Conservation (phyloP, 2,797 vertebrate genomes). For the Salmo trutta region DNA sequence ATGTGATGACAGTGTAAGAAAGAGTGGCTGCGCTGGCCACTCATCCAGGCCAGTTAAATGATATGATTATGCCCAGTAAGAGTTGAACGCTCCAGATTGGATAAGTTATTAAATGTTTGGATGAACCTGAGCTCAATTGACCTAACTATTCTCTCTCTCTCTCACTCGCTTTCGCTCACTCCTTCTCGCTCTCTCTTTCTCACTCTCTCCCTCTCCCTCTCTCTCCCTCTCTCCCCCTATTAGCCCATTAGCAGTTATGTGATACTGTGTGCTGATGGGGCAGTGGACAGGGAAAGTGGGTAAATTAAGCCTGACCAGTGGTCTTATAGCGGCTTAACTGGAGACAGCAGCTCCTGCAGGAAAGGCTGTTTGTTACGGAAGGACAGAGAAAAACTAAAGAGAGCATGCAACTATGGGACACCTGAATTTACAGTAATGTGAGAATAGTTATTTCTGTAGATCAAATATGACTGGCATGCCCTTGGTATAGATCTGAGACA, state of each 20-base stretch:
- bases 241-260: constrained; percentile 77
- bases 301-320: constrained; percentile 77
- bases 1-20: constrained; percentile 72
- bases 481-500: constrained; percentile 39
- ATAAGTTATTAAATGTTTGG: constrained; percentile 82
- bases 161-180: background rate
- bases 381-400: constrained; percentile 44
- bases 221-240: constrained; percentile 51
- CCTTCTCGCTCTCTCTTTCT: background rate
- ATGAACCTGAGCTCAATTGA: constrained; percentile 77
- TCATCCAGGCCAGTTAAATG: constrained; percentile 69
- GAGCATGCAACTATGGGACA: constrained; percentile 31
- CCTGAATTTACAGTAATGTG: constrained; percentile 57
- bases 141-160: constrained; percentile 61
- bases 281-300: constrained; percentile 70
- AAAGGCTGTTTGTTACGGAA: constrained; percentile 17
- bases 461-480: constrained; percentile 49
- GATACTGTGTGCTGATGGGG: constrained; percentile 77
- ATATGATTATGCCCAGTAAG: constrained; percentile 75
- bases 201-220: background rate
- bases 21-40: constrained; percentile 54
- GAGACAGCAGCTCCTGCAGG: constrained; percentile 53
- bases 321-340: constrained; percentile 54
- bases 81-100: constrained; percentile 71
- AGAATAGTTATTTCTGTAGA: constrained; percentile 48